Conservation (phyloP, 2,888 invertebrate species). For the Lucinisca nassula region DNA sequence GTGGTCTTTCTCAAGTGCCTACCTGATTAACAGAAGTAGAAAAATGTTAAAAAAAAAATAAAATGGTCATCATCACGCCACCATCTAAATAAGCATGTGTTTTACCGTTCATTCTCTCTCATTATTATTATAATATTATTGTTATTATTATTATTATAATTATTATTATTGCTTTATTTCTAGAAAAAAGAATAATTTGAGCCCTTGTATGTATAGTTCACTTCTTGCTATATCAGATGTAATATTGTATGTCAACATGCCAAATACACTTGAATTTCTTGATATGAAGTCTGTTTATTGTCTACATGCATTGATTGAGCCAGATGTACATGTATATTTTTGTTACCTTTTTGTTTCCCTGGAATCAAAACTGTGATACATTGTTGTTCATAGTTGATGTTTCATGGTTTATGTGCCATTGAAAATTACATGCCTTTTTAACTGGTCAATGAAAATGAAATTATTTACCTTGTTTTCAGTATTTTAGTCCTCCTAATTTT, state of each 20-base stretch:
- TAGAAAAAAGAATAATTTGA: background rate
- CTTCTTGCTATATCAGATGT: background rate
- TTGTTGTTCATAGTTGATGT: background rate
- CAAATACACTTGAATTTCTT: background rate
- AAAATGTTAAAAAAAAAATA: too few species aligned
- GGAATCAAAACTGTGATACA: slow-evolving; percentile 7
- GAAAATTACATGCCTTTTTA: slow-evolving; percentile 14
- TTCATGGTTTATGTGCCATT: slow-evolving; percentile 3
- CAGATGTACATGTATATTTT: slow-evolving; percentile 5
- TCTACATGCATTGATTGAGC: slow-evolving; percentile 1
- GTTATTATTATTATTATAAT: background rate
- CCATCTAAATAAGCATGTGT: too few species aligned
- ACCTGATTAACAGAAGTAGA: too few species aligned
- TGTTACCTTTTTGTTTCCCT: background rate
- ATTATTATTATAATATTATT: background rate
- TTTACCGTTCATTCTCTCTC: too few species aligned
- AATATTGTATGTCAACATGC: background rate
- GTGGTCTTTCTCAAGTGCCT: too few species aligned
- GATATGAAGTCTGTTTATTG: background rate
- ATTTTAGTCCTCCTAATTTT: background rate
- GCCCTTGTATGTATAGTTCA: background rate
- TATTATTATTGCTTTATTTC: background rate
- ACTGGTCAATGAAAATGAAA: background rate
- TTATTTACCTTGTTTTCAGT: background rate
- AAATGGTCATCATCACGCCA: too few species aligned